Conservation (phyloP, 2,113 vertebrate genomes). For the Bambusicola thoracicus region DNA sequence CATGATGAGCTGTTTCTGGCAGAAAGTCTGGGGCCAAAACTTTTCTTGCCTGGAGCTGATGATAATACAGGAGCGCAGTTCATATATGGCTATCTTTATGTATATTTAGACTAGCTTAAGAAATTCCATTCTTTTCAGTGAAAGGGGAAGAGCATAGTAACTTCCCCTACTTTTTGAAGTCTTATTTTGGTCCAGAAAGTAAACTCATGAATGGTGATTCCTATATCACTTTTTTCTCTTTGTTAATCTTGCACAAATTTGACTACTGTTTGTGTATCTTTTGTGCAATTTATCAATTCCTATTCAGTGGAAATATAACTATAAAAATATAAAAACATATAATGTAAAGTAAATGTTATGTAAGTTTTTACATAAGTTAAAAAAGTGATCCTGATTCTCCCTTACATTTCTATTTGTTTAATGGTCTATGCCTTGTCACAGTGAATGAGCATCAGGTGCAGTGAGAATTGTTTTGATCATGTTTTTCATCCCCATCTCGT, state of each 20-base stretch:
- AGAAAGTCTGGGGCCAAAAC: neutral
- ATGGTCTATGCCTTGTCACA: neutral
- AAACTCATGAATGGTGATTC: neutral
- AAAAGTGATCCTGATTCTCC: neutral
- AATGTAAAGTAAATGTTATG: neutral
- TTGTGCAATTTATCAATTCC: neutral
- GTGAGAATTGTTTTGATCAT: neutral
- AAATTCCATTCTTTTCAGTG: neutral
- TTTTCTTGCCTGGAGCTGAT: neutral
- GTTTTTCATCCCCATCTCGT: neutral
- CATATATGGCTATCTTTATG: rapidly evolving
- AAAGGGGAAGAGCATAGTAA: neutral
- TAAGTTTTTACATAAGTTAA: no score
- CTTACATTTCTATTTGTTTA: neutral
- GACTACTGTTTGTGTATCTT: neutral
- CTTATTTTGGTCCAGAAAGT: neutral
- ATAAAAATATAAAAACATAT: neutral
- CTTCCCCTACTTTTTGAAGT: neutral
- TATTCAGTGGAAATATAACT: neutral
- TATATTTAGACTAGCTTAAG: neutral
- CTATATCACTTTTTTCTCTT: neutral
- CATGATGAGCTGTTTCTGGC: neutral
- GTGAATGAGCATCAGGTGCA: rapidly evolving
- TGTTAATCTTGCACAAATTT: neutral
- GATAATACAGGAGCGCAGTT: neutral